Evolutionary conservation across 1,140 invertebrate genomes (phyloP), one percentile per base, ranked within the genome.

Genomic region (Arion vulgaris): DNA sequence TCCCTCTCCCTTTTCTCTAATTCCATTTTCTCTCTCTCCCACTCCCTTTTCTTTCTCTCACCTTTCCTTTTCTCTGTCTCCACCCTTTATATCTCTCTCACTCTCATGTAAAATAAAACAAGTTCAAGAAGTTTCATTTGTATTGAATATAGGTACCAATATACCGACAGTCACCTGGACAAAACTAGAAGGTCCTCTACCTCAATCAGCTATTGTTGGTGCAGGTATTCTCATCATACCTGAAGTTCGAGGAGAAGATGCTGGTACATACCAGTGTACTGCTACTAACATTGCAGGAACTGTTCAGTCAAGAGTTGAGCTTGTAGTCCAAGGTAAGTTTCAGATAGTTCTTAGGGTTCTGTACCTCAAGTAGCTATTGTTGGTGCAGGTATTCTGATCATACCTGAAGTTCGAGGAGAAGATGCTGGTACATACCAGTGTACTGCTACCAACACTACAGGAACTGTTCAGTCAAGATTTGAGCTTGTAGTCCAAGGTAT

Each of bases 351-450:
- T 45, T 45, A 45, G 15, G 41, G 41, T 5, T 15, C 15, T 45
- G 5, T 15, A 45, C 41, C 41, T n/a, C 73, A 49, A 0, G 51
- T 78, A 34, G 86, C 88, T 28, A 83, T 87, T n/a, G 82, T 91
- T 26, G 87, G 85, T 26, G 88, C 89, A 32, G 86, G 85, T 0
- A 83, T 88, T 53, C 83, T 92, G 0, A 86, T 90, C 80, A 90
- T 92, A 17, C 89, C 88, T 0, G 92, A 94, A 71, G 94, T 95
- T 0, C 91, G 91, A 38, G 83, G 93, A 1, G 92, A 92, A 38
- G 95, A 96, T 91, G 94, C 94, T 66, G 96, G 95, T n/a, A 91
- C 93, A 4, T 96, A 96, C 88, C 92, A 94, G 28, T 96, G 96
- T 89, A 94, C 93, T 45, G 95, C 94, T 34, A 91, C 93, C 28